phyloP scores from a whole-genome alignment of 2,888 invertebrate genomes.

The Spilosoma lubricipeda region DNA sequence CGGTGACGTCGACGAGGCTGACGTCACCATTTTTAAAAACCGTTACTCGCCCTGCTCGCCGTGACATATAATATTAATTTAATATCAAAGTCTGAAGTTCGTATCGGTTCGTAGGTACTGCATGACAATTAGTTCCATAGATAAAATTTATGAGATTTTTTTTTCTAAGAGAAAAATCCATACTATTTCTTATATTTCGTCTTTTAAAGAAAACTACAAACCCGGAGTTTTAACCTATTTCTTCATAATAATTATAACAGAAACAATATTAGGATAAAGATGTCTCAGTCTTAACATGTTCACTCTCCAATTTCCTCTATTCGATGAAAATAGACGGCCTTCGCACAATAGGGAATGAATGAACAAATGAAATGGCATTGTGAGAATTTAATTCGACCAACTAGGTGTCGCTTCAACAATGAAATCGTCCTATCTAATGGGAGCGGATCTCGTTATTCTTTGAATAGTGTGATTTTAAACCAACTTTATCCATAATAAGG shows the following conservation, averaged over 20 bases:
- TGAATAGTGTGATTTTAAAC: slow-evolving; percentile 34
- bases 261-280: slow-evolving; percentile 6
- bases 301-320: slow-evolving; percentile 23
- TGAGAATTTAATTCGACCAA: slow-evolving; percentile 56
- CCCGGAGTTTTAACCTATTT: neutral
- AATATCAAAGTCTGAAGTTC: too few relatives aligned
- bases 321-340: slow-evolving; percentile 21
- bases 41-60: too few relatives aligned
- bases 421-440: slow-evolving; percentile 53
- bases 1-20: too few relatives aligned
- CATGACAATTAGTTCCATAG: too few relatives aligned
- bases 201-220: too few relatives aligned
- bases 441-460: slow-evolving; percentile 49
- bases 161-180: too few relatives aligned
- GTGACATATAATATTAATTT: too few relatives aligned
- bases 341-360: slow-evolving; percentile 41
- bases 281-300: slow-evolving; percentile 3
- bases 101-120: too few relatives aligned
- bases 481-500: slow-evolving; percentile 22
- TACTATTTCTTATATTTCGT: too few relatives aligned
- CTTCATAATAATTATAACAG: neutral
- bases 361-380: slow-evolving; percentile 53
- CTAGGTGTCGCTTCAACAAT: slow-evolving; percentile 39
- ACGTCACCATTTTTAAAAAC: too few relatives aligned
- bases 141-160: too few relatives aligned